Percentiles rank a stretch among this genome's conserved stretches.
phyloP scores from a whole-genome alignment of 1,140 invertebrate species.

The Drosophila miranda region DNA sequence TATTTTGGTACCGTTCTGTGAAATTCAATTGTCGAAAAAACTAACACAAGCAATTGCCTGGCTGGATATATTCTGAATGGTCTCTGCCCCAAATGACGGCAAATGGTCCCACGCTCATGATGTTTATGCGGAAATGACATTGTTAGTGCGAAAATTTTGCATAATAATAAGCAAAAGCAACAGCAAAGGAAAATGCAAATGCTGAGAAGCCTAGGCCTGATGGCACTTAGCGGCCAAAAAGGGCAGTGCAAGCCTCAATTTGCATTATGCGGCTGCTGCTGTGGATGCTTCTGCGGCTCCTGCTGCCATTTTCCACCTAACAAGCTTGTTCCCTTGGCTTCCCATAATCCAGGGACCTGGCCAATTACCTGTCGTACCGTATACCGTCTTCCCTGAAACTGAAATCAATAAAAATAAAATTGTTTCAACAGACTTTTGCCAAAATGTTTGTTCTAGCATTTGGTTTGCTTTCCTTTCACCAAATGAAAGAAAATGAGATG shows the following conservation, averaged over 20 bases:
- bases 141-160: slow-evolving; percentile 75
- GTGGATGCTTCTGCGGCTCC: background rate
- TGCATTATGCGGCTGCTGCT: slow-evolving; percentile 48
- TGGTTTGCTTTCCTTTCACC: slow-evolving; percentile 45
- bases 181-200: slow-evolving; percentile 20
- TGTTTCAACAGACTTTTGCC: slow-evolving; percentile 29
- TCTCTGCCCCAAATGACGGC: slow-evolving; percentile 67
- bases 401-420: slow-evolving; percentile 65
- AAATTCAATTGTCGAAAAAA: slow-evolving; percentile 45
- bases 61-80: slow-evolving; percentile 53
- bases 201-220: background rate
- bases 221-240: slow-evolving; percentile 17
- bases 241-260: slow-evolving; percentile 32
- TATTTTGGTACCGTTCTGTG: slow-evolving; percentile 41
- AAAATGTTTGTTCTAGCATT: slow-evolving; percentile 39
- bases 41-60: slow-evolving; percentile 56
- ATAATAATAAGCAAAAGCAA: slow-evolving; percentile 69
- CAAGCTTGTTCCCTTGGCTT: slow-evolving; percentile 16
- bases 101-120: slow-evolving; percentile 59
- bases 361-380: slow-evolving; percentile 54
- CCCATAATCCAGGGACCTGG: slow-evolving; percentile 20
- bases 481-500: slow-evolving; percentile 29
- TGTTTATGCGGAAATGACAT: slow-evolving; percentile 77
- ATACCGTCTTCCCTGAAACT: slow-evolving; percentile 2
- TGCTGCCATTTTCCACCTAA: slow-evolving; percentile 26